phyloP scores from a whole-genome alignment of 2,113 vertebrate species.

The Ifrita kowaldi region DNA sequence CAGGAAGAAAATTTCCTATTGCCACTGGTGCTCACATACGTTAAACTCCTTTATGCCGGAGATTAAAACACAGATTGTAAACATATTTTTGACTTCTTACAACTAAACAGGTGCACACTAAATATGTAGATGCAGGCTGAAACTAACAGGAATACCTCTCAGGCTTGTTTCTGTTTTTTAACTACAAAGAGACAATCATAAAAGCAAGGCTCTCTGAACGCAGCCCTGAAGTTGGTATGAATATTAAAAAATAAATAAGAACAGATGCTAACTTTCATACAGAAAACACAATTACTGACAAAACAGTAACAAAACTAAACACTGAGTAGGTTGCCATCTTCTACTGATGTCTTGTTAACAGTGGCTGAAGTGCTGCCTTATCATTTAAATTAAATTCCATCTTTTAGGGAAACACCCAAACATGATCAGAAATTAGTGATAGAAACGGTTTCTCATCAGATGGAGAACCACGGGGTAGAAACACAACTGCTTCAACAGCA shows the following conservation, averaged over 20 bases:
- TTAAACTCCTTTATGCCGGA: background rate
- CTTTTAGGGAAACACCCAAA: background rate
- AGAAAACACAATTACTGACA: slow-evolving; percentile 17
- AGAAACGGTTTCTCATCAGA: background rate
- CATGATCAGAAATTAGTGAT: background rate
- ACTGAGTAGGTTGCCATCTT: background rate
- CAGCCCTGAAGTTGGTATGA: background rate
- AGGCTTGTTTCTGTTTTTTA: background rate
- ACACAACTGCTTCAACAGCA: background rate
- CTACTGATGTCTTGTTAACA: background rate
- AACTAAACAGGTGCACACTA: background rate
- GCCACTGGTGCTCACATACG: background rate
- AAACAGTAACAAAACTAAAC: background rate
- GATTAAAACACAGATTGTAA: background rate
- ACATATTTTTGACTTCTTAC: background rate
- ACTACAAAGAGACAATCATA: background rate
- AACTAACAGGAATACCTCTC: background rate
- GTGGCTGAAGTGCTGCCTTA: background rate
- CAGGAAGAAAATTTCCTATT: background rate
- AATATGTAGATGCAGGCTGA: background rate
- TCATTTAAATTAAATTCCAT: background rate
- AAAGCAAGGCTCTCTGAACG: background rate
- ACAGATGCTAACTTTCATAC: background rate
- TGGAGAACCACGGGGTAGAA: background rate
- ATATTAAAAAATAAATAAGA: background rate